Percentiles rank a stretch among this genome's conserved stretches.
Conservation (phyloP, 2,113 vertebrate genomes). For the Lophochroa leadbeateri region DNA sequence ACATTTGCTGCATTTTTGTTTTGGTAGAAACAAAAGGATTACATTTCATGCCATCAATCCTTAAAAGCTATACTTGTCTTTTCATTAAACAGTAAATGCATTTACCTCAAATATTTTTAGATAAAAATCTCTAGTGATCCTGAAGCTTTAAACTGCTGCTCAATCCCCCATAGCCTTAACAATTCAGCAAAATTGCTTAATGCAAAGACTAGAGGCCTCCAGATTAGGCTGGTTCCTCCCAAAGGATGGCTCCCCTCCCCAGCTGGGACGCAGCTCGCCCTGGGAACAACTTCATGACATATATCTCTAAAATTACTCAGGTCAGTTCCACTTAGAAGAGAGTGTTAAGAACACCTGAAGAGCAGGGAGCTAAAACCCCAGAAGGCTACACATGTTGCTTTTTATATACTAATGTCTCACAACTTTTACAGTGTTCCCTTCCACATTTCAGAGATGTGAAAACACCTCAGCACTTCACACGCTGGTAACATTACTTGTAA, state of each 20-base stretch:
- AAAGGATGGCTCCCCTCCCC: not conserved
- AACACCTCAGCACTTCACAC: not conserved
- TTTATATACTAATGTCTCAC: not conserved
- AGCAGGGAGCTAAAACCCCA: not conserved
- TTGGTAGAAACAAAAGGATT: constrained; percentile 34
- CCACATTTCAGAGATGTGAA: constrained; percentile 19
- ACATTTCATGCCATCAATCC: constrained; percentile 28
- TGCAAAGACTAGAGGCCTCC: not conserved
- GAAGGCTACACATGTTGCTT: not conserved
- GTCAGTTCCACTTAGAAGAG: not conserved
- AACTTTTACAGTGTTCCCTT: not conserved
- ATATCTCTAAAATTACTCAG: constrained; percentile 31
- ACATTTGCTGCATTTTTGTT: not conserved
- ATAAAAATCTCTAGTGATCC: constrained; percentile 42
- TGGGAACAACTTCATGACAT: not conserved
- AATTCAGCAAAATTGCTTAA: constrained; percentile 27
- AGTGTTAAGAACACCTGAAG: constrained; percentile 45
- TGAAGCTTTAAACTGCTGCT: constrained; percentile 35
- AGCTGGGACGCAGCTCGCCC: not conserved
- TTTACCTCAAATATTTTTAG: constrained; percentile 55
- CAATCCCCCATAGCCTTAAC: not conserved
- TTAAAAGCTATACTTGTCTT: constrained; percentile 45
- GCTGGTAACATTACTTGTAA: not conserved
- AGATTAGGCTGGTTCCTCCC: not conserved
- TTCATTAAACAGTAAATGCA: constrained; percentile 51